phyloP scores from a whole-genome alignment of 2,888 invertebrate genomes.

The Euzophera pinguis region DNA sequence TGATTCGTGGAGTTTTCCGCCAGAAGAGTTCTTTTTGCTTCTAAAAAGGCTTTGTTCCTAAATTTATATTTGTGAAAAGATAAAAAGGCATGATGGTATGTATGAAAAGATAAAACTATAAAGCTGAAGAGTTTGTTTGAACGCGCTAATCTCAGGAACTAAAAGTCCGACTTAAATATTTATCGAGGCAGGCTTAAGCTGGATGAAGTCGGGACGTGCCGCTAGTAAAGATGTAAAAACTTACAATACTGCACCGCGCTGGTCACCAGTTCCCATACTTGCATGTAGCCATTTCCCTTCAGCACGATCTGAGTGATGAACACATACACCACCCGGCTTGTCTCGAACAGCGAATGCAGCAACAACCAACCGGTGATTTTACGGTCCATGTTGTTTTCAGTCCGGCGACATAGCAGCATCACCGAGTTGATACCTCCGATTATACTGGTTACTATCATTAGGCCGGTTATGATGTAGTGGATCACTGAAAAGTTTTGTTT shows the following conservation, averaged over 20 bases:
- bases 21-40: no score
- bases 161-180: no score
- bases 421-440: slow-evolving; percentile 67
- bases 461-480: slow-evolving; percentile 59
- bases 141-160: no score
- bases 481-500: slow-evolving; percentile 47
- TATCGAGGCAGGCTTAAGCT: no score
- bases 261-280: slow-evolving; percentile 58
- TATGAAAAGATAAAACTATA: no score
- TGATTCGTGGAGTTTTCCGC: no score
- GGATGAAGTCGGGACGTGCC: no score
- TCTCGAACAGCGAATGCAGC: slow-evolving; percentile 67
- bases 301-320: slow-evolving; percentile 60
- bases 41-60: no score
- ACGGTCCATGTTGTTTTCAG: slow-evolving; percentile 42
- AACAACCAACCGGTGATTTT: slow-evolving; percentile 66
- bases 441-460: slow-evolving; percentile 54
- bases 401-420: slow-evolving; percentile 53
- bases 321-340: slow-evolving; percentile 61
- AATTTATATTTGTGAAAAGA: no score
- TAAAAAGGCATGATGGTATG: no score
- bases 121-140: no score
- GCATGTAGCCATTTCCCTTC: slow-evolving; percentile 51
- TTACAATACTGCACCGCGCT: slow-evolving; percentile 65
- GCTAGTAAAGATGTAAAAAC: slow-evolving; percentile 27